Evolutionary conservation across 2,113 vertebrate genomes (phyloP).

Genomic region (Aviceda subcristata): DNA sequence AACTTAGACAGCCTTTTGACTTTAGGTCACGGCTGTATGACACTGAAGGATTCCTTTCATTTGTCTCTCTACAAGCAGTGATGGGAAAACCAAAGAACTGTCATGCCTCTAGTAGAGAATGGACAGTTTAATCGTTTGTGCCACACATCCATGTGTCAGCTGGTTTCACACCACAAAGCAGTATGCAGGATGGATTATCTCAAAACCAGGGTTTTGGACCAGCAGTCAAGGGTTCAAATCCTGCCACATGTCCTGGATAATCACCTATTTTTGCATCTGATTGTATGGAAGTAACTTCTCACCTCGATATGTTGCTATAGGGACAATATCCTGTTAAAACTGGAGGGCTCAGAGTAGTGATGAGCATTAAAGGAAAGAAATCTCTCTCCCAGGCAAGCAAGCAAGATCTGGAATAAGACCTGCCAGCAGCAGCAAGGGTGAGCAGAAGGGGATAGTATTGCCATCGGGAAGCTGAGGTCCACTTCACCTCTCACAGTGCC

Average conservation of each 20-base stretch:
- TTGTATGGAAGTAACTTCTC: neutral
- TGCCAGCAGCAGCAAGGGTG: neutral
- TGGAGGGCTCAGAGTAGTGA: neutral
- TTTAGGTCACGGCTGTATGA: neutral
- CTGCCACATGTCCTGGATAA: neutral
- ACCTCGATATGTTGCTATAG: neutral
- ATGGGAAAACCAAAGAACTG: neutral
- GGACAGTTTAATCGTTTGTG: neutral
- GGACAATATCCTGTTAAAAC: neutral
- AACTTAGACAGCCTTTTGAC: constrained; percentile 36
- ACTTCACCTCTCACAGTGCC: neutral
- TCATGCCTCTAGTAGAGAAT: neutral
- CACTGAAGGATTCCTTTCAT: constrained; percentile 19
- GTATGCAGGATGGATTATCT: neutral
- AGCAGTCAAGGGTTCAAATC: neutral
- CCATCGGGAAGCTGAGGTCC: neutral
- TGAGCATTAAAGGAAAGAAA: neutral
- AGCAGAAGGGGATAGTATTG: neutral
- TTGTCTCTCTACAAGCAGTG: neutral
- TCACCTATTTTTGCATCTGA: neutral
- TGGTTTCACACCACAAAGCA: neutral
- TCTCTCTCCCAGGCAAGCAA: neutral
- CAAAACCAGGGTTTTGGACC: neutral
- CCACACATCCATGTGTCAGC: neutral
- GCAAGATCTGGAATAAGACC: neutral